Conservation (phyloP, 2,888 invertebrate species). For the Sinelater perroti region DNA sequence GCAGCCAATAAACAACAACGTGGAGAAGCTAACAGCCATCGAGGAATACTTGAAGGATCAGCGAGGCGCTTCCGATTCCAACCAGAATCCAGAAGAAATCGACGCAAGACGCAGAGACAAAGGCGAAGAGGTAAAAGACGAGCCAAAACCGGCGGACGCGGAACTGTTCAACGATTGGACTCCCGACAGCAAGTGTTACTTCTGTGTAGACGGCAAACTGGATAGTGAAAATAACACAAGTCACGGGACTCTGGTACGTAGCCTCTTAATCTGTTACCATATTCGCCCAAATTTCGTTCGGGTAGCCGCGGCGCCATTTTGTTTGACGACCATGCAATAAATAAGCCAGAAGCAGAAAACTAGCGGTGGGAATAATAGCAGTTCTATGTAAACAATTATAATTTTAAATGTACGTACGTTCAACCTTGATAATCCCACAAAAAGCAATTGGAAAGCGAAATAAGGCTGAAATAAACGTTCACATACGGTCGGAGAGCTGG, state of each 20-base stretch:
- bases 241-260: conserved; percentile 67
- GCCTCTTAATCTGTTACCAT: too few species aligned
- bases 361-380: too few species aligned
- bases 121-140: conserved; percentile 47
- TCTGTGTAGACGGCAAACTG: conserved; percentile 81
- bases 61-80: conserved; percentile 38
- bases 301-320: too few species aligned
- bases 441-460: too few species aligned
- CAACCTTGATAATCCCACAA: too few species aligned
- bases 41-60: conserved; percentile 49
- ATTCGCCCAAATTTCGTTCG: too few species aligned
- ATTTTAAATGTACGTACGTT: too few species aligned
- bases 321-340: background rate
- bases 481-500: too few species aligned
- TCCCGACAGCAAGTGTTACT: conserved; percentile 82
- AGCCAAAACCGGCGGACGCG: conserved; percentile 41
- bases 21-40: conserved; percentile 53
- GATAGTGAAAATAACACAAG: conserved; percentile 64
- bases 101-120: conserved; percentile 51
- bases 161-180: conserved; percentile 73
- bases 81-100: conserved; percentile 35
- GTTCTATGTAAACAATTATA: too few species aligned
- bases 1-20: conserved; percentile 61
- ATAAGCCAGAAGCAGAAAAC: too few species aligned
- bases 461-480: too few species aligned